Evolutionary conservation across 2,888 invertebrate species (phyloP), one percentile per base, ranked within the genome.

Genomic region (Parochlus steinenii): DNA sequence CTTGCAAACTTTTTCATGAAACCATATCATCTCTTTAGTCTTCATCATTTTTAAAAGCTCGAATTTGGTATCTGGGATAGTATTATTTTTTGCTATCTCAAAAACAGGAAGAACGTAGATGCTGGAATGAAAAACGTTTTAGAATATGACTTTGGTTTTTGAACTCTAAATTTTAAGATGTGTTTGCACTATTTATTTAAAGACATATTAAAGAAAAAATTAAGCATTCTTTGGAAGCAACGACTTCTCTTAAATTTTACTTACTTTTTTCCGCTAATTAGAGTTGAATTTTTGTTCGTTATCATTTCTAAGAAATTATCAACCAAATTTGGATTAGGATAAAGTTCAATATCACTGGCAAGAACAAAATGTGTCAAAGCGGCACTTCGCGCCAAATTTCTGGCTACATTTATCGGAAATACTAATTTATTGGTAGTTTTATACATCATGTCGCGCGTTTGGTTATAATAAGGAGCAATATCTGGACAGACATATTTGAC

Each of bases 331-430:
- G 78, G 74, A 54, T 75, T 82, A 30, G 87, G 87, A 54, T 82
- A 85, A 23, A 89, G 66, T 55, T 89, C 87, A 44, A 87, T 81
- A 52, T 89, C 87, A 32, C 81, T 81, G 5, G 85, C 73, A 27
- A 87, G 65, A 24, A 87, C 67, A 52, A 70, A 86, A 50, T 81
- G 71, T 0, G 87, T 87, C 30, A 75, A 67, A 0, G 79, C 78
- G 20, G 72, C 68, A 44, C 78, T 76, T 15, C 87, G 63, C 1
- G 87, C 87, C 5, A 87, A 67, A 54, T 87, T 87, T 12, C 87
- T 64, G 0, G 80, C 86, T 4, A 86, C 80, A 55, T 89, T 89
- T 35, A 89, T 81, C 2, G 87, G 87, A 52, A 87, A 89, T 4
- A 79, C 58, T 10, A 87, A 62, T 46, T 74, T 77, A 48, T 79